Base-by-base conservation (phyloP, 1,140 invertebrate species). In the Luehdorfia chinensis region DNA sequence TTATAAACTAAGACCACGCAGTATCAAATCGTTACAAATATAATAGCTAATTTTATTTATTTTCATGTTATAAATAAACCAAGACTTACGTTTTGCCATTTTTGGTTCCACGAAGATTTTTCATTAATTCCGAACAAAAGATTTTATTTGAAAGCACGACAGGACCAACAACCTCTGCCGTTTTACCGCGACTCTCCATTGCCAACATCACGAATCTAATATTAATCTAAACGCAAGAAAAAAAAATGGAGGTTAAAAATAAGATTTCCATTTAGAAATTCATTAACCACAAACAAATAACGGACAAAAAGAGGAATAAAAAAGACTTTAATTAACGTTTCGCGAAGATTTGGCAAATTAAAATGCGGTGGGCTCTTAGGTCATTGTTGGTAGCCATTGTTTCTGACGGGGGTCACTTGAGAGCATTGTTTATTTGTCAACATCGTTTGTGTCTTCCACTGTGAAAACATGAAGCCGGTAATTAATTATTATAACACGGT, bases 221-320 rank as follows among this genome's bases (percentile, higher is more conserved):
- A 30, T 43, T 16, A 28, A 8, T 39, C 21, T 13, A 15, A 37
- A 16, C 14, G n/a, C 39, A 16, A 41, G 8, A 25, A 39, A 41
- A 43, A 30, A 43, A 11, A 43, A 43, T 30, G 39, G 27, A 28
- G 39, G 27, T 30, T 16, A 30, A 30, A 43, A 43, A 43, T 43
- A 43, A 43, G 39, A 12, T 30, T 18, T 7, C 25, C 27, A 43
- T 25, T 43, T 28, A 43, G 18, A 43, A 43, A 43, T 43, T 43
- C 25, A 43, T 43, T 43, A 43, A 43, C 39, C 39, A 18, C 39
- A 43, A 43, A 43, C 39, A 43, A 43, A 43, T 43, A 43, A 28
- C 14, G 25, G 25, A 28, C 37, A 9, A 15, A 43, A 16, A 14
- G 25, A 28, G 19, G 34, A 25, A 41, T 39, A 43, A 27, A 43